Evolutionary conservation across 1,140 invertebrate species (phyloP).

Genomic region (Tetragnatha versicolor): DNA sequence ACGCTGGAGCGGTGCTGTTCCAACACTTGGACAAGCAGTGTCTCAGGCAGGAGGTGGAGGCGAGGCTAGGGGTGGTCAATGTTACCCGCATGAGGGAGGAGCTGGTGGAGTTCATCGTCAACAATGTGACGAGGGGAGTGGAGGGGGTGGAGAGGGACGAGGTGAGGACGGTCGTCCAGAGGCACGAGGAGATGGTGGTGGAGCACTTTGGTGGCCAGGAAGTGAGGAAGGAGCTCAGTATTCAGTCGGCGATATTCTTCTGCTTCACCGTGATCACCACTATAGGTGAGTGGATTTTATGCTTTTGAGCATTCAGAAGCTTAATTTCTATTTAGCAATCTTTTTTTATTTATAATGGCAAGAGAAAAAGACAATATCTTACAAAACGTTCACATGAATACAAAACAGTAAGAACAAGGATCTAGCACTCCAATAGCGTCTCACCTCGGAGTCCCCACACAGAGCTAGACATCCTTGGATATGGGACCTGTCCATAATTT

Average conservation of each 20-base stretch:
- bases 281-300: slow-evolving; percentile 78
- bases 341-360: too few relatives aligned
- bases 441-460: too few relatives aligned
- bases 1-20: slow-evolving; percentile 45
- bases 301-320: too few relatives aligned
- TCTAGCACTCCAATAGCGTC: too few relatives aligned
- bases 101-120: neutral
- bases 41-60: neutral
- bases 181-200: slow-evolving; percentile 4
- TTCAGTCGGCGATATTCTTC: slow-evolving; percentile 73
- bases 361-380: too few relatives aligned
- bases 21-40: slow-evolving; percentile 34
- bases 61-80: neutral
- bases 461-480: too few relatives aligned
- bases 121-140: neutral
- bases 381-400: neutral
- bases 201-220: too few relatives aligned
- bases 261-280: slow-evolving; percentile 91
- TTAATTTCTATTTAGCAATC: neutral
- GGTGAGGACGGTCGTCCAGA: neutral
- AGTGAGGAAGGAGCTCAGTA: neutral
- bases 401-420: too few relatives aligned
- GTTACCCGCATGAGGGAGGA: neutral
- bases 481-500: too few relatives aligned
- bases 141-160: neutral